A percentile compares a stretch with the other conserved stretches of the same genome.
These are phyloP conservation scores for Tetragnatha montana DNA, from an alignment of 2,888 invertebrate species.

Conservation along the genomic window DNA sequence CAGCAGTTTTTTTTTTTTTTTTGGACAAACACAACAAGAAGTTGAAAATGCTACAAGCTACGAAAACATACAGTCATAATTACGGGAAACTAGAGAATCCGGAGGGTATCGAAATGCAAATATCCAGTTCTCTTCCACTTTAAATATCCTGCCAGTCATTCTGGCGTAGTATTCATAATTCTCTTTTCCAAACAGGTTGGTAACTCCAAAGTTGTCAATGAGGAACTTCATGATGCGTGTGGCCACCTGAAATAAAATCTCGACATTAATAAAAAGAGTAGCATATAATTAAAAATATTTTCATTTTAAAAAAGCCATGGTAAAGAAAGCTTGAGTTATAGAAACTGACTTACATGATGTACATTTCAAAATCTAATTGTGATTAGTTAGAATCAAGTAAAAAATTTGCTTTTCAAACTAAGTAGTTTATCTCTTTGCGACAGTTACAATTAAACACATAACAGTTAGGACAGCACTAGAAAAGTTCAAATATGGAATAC, in stretches of 20 bases:
- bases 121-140: conserved; percentile 96
- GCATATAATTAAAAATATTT: neutral
- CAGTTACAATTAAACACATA: neutral
- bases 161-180: conserved; percentile 97
- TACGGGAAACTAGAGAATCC: conserved; percentile 79
- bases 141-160: conserved; percentile 92
- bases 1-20: too few relatives aligned
- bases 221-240: conserved; percentile 97
- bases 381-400: too few relatives aligned
- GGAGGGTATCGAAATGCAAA: conserved; percentile 94
- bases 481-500: too few relatives aligned
- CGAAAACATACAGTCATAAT: conserved; percentile 74
- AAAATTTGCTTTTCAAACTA: neutral
- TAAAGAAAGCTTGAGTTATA: neutral
- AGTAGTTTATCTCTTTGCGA: neutral
- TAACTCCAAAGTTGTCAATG: conserved; percentile 97
- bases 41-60: conserved; percentile 53
- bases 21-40: neutral
- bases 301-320: neutral
- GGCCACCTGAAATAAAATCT: conserved; percentile 83
- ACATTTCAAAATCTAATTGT: too few relatives aligned
- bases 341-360: too few relatives aligned
- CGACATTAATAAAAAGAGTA: neutral
- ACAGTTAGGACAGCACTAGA: too few relatives aligned
- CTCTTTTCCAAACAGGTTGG: conserved; percentile 93